Evolutionary conservation across 2,797 vertebrate genomes (phyloP).

Genomic region (Anguilla obscura): DNA sequence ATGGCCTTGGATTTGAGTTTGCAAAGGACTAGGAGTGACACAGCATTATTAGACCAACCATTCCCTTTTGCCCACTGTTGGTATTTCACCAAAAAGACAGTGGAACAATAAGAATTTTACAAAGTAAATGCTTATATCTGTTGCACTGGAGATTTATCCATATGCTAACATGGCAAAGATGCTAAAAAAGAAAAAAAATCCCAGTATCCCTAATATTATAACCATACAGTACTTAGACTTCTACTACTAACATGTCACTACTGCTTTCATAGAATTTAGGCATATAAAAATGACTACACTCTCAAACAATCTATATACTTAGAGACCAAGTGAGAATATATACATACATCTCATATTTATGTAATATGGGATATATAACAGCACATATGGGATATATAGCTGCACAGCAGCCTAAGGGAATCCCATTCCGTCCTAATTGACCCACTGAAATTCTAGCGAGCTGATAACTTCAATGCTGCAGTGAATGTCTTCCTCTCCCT

Average conservation of each 20-base stretch:
- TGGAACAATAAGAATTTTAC: not conserved
- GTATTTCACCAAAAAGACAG: not conserved
- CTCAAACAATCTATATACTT: not conserved
- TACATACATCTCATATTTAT: not conserved
- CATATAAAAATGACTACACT: not conserved
- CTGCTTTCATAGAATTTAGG: not conserved
- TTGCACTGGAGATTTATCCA: not conserved
- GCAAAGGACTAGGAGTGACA: not conserved
- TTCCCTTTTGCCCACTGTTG: not conserved
- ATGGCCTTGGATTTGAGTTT: not conserved
- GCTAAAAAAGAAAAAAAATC: not conserved
- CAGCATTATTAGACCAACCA: not conserved
- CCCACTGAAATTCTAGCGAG: not conserved
- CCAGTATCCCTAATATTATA: not conserved
- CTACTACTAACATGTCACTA: not conserved
- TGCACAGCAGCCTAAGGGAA: not conserved
- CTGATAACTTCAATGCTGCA: not conserved
- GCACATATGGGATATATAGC: not conserved
- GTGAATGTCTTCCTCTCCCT: slow-evolving; percentile 37
- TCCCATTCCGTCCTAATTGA: not conserved
- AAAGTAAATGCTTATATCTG: not conserved
- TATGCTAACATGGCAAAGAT: too few species aligned
- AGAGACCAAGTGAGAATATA: not conserved
- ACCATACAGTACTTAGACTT: not conserved
- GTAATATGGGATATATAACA: not conserved